phyloP scores from a whole-genome alignment of 1,140 invertebrate genomes.

The Phocides pigmalion region DNA sequence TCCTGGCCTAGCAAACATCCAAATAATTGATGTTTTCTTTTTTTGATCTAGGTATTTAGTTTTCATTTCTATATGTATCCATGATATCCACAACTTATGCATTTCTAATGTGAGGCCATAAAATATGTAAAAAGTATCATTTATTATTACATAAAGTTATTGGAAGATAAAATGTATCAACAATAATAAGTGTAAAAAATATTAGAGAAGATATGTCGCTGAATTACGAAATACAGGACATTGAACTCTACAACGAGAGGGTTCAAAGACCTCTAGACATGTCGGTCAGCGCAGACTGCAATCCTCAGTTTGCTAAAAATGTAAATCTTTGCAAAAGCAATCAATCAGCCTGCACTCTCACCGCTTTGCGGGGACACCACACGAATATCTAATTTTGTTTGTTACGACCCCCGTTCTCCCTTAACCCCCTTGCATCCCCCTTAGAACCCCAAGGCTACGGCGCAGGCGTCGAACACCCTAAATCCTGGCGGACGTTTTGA shows the following conservation, averaged over 20 bases:
- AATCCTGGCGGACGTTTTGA: constrained; percentile 81
- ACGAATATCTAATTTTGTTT: constrained; percentile 82
- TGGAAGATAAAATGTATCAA: too few relatives aligned
- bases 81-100: too few relatives aligned
- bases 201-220: too few relatives aligned
- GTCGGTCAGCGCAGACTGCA: constrained; percentile 29
- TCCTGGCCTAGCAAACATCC: too few relatives aligned
- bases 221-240: neutral
- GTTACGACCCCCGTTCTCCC: constrained; percentile 49
- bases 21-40: too few relatives aligned
- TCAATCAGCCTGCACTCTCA: constrained; percentile 73
- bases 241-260: constrained; percentile 19
- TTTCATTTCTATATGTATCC: too few relatives aligned
- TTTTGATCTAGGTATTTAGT: too few relatives aligned
- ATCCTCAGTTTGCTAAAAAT: constrained; percentile 45
- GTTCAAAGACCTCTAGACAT: constrained; percentile 17
- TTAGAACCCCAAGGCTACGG: constrained; percentile 46
- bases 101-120: too few relatives aligned
- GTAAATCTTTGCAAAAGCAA: constrained; percentile 72
- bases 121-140: too few relatives aligned
- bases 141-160: too few relatives aligned
- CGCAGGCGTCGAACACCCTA: constrained; percentile 74
- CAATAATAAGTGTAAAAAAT: too few relatives aligned
- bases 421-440: constrained; percentile 32
- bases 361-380: constrained; percentile 73